Evolutionary conservation across 1,140 invertebrate genomes (phyloP), one percentile per base, ranked within the genome.

Genomic region (Zophobas morio): DNA sequence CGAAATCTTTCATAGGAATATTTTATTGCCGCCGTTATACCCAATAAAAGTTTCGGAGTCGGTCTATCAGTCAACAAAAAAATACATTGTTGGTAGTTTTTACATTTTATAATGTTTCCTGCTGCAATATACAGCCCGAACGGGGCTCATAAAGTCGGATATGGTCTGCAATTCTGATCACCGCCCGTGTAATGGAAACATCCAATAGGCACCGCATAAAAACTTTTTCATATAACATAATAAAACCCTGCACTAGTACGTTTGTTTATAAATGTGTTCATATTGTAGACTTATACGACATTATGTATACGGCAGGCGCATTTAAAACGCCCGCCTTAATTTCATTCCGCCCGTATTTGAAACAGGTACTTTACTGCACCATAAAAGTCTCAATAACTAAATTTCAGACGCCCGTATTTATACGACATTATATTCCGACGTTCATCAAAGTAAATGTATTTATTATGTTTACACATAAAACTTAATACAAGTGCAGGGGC

Each of bases 1-100:
- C 20, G 74, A 77, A 81, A 81, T 79, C 72, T 81, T 81, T 81
- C 75, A 81, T 78, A 79, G 75, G 77, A 81, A 79, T 77, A 79
- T 79, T 77, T 79, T 81, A 81, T 73, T 78, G 57, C 54, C 42
- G 63, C 49, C 54, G 74, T 75, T 74, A 72, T 71, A 70, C 51
- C 51, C 79, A 80, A 82, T 82, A 82, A 82, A 82, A 82, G 74
- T 79, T 82, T 80, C 76, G 74, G 57, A 34, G 78, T 74, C 73
- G 42, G 63, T 74, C 74, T 79, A 81, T 76, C 78, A 73, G 77
- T 81, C 75, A 75, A 79, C 78, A 49, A 81, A 76, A 82, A 81
- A 79, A 83, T 83, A 83, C 82, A 82, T 79, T 83, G 82, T 83
- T 79, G 82, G 81, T 80, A 82, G 82, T 83, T 83, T 83, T 82